Conservation (phyloP, 2,888 invertebrate species). For the Griposia aprilina region DNA sequence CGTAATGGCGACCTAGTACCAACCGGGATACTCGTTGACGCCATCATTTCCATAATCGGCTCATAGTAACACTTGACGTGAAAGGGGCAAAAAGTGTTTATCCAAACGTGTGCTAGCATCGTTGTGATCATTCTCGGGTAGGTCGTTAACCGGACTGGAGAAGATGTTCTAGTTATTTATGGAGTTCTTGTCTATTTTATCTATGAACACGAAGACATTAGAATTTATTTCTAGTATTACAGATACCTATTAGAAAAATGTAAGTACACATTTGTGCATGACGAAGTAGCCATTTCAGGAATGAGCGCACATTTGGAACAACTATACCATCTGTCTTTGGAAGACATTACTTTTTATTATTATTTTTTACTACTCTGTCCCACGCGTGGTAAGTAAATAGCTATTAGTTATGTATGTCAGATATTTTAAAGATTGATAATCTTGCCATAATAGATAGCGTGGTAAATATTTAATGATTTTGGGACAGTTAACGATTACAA, state of each 20-base stretch:
- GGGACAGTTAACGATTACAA: not conserved
- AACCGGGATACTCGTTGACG: slow-evolving; percentile 35
- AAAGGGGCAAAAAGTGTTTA: slow-evolving; percentile 36
- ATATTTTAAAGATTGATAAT: slow-evolving; percentile 5
- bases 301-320: slow-evolving; percentile 1
- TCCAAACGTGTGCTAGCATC: slow-evolving; percentile 25
- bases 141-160: slow-evolving; percentile 55
- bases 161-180: slow-evolving; percentile 29
- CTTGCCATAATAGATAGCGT: not conserved
- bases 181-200: slow-evolving; percentile 26
- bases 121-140: slow-evolving; percentile 7
- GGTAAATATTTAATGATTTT: not conserved
- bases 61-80: slow-evolving; percentile 14
- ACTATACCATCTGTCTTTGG: slow-evolving; percentile 21
- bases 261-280: not conserved
- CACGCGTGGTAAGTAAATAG: slow-evolving; percentile 1
- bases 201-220: slow-evolving; percentile 21
- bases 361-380: slow-evolving; percentile 17
- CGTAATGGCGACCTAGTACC: slow-evolving; percentile 40
- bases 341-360: slow-evolving; percentile 6
- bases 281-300: slow-evolving; percentile 1
- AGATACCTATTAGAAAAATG: not conserved
- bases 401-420: slow-evolving; percentile 8
- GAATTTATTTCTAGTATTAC: slow-evolving; percentile 18
- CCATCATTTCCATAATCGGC: slow-evolving; percentile 40